Evolutionary conservation across 2,113 vertebrate species (phyloP), one percentile per base, ranked within the genome.

Genomic region (Ursus arctos): DNA sequence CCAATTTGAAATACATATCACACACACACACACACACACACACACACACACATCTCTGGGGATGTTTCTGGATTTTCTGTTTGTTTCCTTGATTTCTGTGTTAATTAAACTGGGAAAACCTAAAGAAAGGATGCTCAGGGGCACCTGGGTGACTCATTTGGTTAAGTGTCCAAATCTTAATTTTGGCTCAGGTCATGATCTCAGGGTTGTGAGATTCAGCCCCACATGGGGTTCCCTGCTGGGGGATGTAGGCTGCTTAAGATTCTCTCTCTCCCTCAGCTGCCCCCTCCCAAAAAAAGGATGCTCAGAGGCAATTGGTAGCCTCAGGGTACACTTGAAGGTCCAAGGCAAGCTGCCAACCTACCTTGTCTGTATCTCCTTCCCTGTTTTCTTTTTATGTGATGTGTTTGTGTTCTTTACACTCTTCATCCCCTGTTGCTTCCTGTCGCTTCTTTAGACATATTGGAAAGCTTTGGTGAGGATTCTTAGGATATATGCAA

Each of bases 1-100:
- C 31, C 72, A 74, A 55, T n/a, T 18, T 88, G 24, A 90, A 80
- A 85, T 85, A 59, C 6, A 28, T 4, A 6, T n/a, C 14, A 71
- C 69, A 84, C 6, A 40, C 69, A 47, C 61, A 57, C 26, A 47
- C 69, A 84, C 6, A 36, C 36, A 36, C 36, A 36, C 14, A 71
- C 69, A 84, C 6, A 40, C 69, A 40, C 69, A 47, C 61, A 57
- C 36, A 47, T 4, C 16, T 40, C 53, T n/a, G 21, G 59, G 14
- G 61, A 81, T 88, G 81, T 88, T 97, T 72, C 43, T 5, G 43
- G 55, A 53, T 57, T 13, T 96, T 84, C 55, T 61, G 18, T 79
- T 55, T 89, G n/a, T 51, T 95, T 93, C 79, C 31, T 81, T 94
- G n/a, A 22, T 85, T 36, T 84, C 55, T 28, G 22, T 91, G 87